Conservation (phyloP, 2,888 invertebrate species). For the Euproctis similis region DNA sequence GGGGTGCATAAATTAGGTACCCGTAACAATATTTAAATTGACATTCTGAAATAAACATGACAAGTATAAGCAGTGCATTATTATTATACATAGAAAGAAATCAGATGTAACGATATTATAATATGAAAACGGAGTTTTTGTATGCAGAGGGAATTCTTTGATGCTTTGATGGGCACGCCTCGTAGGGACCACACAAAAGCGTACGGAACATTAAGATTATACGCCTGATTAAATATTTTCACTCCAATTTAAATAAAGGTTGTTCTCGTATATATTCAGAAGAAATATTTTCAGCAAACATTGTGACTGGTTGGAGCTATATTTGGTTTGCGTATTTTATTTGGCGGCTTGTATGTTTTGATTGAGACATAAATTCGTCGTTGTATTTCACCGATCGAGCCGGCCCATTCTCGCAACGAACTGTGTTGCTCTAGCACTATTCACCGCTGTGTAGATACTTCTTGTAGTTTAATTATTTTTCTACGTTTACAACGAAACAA, state of each 20-base stretch:
- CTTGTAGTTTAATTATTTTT: no score
- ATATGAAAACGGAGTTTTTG: conserved; percentile 4
- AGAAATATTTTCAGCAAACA: conserved; percentile 43
- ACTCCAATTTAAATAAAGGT: conserved; percentile 68
- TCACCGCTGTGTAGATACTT: no score
- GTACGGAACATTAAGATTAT: conserved; percentile 63
- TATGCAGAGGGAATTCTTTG: conserved; percentile 17
- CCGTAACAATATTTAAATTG: background rate
- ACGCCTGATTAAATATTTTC: conserved; percentile 74
- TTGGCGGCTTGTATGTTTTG: no score
- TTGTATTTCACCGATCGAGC: no score
- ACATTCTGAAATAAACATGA: background rate
- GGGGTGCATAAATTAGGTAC: background rate
- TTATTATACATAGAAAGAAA: background rate
- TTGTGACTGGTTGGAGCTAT: conserved; percentile 41
- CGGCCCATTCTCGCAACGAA: no score
- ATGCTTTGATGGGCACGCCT: conserved; percentile 38
- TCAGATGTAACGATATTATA: background rate
- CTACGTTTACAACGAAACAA: no score
- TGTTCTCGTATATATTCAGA: conserved; percentile 29
- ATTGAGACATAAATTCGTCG: no score
- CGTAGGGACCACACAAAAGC: conserved; percentile 56
- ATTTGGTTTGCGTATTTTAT: no score
- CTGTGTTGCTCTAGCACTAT: no score
- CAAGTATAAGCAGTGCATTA: background rate